phyloP scores from a whole-genome alignment of 2,888 invertebrate species.

The Heliothis peltigera region DNA sequence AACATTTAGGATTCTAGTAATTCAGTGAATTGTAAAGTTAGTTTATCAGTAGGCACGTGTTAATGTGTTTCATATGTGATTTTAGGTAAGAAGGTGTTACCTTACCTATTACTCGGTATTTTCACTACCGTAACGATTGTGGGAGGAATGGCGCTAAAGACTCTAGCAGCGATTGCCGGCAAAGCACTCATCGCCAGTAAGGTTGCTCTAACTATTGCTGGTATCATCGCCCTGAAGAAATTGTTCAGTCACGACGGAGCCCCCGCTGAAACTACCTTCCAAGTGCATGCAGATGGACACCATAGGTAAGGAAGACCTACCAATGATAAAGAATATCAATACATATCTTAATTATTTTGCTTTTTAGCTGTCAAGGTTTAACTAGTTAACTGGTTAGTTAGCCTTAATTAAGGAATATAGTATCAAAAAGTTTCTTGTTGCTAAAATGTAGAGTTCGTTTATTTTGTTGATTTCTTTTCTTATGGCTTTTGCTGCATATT shows the following conservation, averaged over 20 bases:
- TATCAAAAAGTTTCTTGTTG: too few species aligned
- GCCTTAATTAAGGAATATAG: too few species aligned
- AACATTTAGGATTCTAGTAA: slow-evolving; percentile 41
- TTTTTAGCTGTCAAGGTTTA: slow-evolving; percentile 24
- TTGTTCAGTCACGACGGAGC: slow-evolving; percentile 92
- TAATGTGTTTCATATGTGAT: slow-evolving; percentile 39
- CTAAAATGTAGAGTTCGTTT: too few species aligned
- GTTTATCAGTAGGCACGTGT: neutral
- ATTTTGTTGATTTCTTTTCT: neutral
- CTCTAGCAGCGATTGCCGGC: slow-evolving; percentile 92
- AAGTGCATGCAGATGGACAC: slow-evolving; percentile 92
- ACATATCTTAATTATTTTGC: neutral
- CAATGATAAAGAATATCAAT: neutral
- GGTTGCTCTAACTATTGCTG: slow-evolving; percentile 93
- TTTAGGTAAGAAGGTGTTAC: slow-evolving; percentile 89
- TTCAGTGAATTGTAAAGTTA: slow-evolving; percentile 4
- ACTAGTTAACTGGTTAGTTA: too few species aligned
- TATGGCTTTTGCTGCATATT: slow-evolving; percentile 38
- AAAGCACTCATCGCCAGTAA: slow-evolving; percentile 93
- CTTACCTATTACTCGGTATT: slow-evolving; percentile 91
- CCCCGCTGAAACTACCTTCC: slow-evolving; percentile 91
- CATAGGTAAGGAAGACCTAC: slow-evolving; percentile 84
- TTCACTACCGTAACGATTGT: slow-evolving; percentile 92
- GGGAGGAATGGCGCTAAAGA: slow-evolving; percentile 92
- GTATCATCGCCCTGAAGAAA: slow-evolving; percentile 93